phyloP scores from a whole-genome alignment of 2,888 invertebrate genomes.

The Barypeithes pellucidus region DNA sequence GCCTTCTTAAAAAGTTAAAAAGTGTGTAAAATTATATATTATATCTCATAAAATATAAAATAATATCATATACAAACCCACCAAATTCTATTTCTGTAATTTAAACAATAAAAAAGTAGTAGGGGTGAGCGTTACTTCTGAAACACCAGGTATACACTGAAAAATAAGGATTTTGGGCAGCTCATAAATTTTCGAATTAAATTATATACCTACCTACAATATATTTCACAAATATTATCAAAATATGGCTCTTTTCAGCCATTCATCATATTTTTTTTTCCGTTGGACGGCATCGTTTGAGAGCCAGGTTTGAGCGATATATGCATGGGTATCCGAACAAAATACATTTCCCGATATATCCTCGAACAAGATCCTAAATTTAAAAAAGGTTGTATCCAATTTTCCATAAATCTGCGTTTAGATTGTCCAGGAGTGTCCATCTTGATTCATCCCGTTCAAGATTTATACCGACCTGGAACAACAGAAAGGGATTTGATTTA shows the following conservation, averaged over 20 bases:
- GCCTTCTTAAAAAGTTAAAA: too few relatives aligned
- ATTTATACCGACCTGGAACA: conserved; percentile 40
- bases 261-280: conserved; percentile 12
- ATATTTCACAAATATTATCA: background rate
- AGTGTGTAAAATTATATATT: too few relatives aligned
- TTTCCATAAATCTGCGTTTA: conserved; percentile 32
- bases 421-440: conserved; percentile 30
- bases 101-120: too few relatives aligned
- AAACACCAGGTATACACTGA: too few relatives aligned
- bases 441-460: conserved; percentile 23
- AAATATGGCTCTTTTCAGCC: background rate
- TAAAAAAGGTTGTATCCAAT: conserved; percentile 31
- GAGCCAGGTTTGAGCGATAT: conserved; percentile 6
- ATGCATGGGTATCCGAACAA: conserved; percentile 14
- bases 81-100: too few relatives aligned
- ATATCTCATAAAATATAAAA: too few relatives aligned
- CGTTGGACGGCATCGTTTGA: too few relatives aligned
- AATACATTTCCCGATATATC: conserved; percentile 16
- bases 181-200: background rate
- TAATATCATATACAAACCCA: too few relatives aligned
- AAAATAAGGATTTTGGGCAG: too few relatives aligned
- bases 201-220: background rate
- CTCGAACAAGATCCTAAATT: conserved; percentile 13
- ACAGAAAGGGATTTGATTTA: conserved; percentile 41
- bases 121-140: too few relatives aligned